Conservation (phyloP, 64 coral and sea anemone genomes). For the Stichodactyla helianthus region DNA sequence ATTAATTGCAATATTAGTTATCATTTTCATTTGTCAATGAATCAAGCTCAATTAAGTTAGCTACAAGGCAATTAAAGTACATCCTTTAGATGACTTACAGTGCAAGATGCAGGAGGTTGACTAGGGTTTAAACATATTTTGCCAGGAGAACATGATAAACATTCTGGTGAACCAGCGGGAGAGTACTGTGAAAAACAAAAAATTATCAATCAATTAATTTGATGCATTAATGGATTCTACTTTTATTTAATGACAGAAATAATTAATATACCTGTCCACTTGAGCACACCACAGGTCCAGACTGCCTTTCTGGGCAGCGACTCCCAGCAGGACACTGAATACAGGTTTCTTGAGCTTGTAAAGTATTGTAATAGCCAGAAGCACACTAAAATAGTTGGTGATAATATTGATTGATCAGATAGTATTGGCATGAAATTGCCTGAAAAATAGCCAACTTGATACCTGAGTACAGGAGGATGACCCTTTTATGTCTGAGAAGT, state of each 20-base stretch:
- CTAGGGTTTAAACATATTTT: constrained; percentile 69
- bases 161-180: constrained; percentile 63
- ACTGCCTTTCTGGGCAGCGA: constrained; percentile 53
- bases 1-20: not conserved
- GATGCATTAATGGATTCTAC: not conserved
- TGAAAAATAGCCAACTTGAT: not conserved
- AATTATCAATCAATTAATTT: not conserved
- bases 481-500: constrained; percentile 55
- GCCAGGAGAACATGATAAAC: constrained; percentile 65
- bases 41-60: not conserved
- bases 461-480: constrained; percentile 64
- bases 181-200: constrained; percentile 58
- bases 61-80: too few species aligned
- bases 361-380: constrained; percentile 69
- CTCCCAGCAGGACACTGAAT: constrained; percentile 67
- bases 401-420: not conserved
- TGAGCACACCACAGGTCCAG: constrained; percentile 44
- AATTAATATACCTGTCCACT: constrained; percentile 56
- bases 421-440: not conserved
- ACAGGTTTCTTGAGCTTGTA: constrained; percentile 30
- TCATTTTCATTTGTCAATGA: not conserved
- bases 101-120: constrained; percentile 50
- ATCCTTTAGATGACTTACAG: constrained; percentile 23
- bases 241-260: not conserved
- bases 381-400: constrained; percentile 38